phyloP scores from a whole-genome alignment of 2,888 invertebrate genomes.

The Deroplatys truncata region DNA sequence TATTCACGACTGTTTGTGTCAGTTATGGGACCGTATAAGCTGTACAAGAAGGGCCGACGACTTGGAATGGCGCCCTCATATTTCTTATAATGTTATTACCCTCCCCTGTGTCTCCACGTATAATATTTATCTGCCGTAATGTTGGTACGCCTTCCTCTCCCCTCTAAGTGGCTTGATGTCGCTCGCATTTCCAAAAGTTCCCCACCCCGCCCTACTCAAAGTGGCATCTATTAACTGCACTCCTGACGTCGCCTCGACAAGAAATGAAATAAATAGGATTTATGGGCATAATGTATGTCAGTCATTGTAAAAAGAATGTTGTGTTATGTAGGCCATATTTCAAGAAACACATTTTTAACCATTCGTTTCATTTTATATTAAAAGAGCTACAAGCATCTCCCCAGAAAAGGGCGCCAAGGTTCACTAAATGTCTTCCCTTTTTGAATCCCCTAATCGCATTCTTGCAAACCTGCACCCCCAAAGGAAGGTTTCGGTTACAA shows the following conservation, averaged over 20 bases:
- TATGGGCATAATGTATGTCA: background rate
- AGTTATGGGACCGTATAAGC: slow-evolving; percentile 11
- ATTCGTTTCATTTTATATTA: background rate
- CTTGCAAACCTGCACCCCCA: no score
- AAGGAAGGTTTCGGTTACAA: no score
- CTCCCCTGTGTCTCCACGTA: slow-evolving; percentile 8
- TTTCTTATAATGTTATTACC: slow-evolving; percentile 16
- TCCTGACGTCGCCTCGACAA: background rate
- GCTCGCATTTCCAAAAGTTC: background rate
- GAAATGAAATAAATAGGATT: background rate
- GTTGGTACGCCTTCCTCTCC: background rate
- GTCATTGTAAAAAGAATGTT: background rate
- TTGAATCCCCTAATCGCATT: no score
- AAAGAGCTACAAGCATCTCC: no score
- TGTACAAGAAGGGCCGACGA: background rate
- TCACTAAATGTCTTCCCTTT: no score
- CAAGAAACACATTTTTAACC: background rate
- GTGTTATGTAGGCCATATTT: background rate
- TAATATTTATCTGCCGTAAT: slow-evolving; percentile 8
- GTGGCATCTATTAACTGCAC: background rate
- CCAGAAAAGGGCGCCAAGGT: no score
- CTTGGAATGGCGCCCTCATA: slow-evolving; percentile 6
- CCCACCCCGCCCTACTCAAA: background rate
- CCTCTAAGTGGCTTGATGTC: slow-evolving; percentile 7
- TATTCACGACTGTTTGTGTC: slow-evolving; percentile 15